These are phyloP conservation scores for Collichthys lucidus DNA, from an alignment of 2,113 vertebrate species.

Conservation along the genomic window DNA sequence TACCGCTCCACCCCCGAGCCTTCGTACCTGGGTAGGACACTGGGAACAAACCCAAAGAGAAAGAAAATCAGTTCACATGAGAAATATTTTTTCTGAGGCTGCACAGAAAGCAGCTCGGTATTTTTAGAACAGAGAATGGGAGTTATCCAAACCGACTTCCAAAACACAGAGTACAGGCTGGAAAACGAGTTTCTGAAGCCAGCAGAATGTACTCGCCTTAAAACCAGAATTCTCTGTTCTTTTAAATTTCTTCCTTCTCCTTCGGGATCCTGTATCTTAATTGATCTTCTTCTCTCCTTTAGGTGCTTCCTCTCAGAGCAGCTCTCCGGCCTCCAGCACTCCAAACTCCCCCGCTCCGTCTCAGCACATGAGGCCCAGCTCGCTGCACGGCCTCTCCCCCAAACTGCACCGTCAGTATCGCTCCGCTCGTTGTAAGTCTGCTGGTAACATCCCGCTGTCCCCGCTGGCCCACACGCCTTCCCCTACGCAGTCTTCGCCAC, in stretches of 20 bases:
- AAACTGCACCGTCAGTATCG: slow-evolving; percentile 95
- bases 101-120: background rate
- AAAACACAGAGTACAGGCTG: background rate
- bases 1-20: slow-evolving; percentile 91
- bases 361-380: slow-evolving; percentile 94
- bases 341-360: slow-evolving; percentile 93
- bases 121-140: slow-evolving; percentile 2
- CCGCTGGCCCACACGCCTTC: slow-evolving; percentile 93
- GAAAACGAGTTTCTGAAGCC: slow-evolving; percentile 5
- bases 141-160: background rate
- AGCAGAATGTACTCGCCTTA: background rate
- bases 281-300: slow-evolving; percentile 28
- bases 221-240: background rate
- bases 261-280: background rate
- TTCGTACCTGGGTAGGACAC: slow-evolving; percentile 84
- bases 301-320: slow-evolving; percentile 93
- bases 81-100: background rate
- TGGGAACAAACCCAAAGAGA: background rate
- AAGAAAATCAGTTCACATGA: background rate
- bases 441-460: slow-evolving; percentile 93
- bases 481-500: slow-evolving; percentile 91
- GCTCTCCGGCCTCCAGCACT: slow-evolving; percentile 92
- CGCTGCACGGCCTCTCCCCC: slow-evolving; percentile 91
- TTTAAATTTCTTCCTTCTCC: slow-evolving; percentile 15
- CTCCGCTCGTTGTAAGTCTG: slow-evolving; percentile 93